A percentile compares a stretch with the other conserved stretches of the same genome.
These are phyloP conservation scores for Manduca sexta DNA, from an alignment of 1,140 invertebrate species.

Conservation along the genomic window DNA sequence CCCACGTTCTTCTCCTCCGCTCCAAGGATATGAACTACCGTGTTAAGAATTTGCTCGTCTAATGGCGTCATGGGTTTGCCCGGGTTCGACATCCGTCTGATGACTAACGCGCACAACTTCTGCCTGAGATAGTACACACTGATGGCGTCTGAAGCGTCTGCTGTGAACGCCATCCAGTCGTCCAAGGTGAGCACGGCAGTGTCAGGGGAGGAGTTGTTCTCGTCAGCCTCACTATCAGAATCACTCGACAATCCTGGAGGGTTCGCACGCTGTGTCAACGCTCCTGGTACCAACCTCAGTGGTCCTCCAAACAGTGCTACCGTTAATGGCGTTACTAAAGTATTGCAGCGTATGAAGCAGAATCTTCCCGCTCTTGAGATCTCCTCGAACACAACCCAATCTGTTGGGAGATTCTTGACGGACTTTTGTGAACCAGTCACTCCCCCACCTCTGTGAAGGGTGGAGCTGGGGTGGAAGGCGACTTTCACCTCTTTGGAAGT, in stretches of 20 bases:
- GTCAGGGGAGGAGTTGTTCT: constrained; percentile 44
- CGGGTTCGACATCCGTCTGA: constrained; percentile 82
- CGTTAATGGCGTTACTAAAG: constrained; percentile 84
- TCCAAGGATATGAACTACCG: constrained; percentile 79
- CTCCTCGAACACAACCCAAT: constrained; percentile 92
- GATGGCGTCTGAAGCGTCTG: constrained; percentile 79
- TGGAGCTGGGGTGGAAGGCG: constrained; percentile 83
- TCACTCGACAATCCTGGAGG: constrained; percentile 70
- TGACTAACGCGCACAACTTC: constrained; percentile 84
- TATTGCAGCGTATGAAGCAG: constrained; percentile 82
- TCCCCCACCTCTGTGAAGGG: constrained; percentile 72
- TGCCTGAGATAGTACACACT: constrained; percentile 83
- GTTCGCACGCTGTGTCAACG: constrained; percentile 56
- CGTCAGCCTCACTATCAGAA: constrained; percentile 75
- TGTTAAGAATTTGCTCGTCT: constrained; percentile 82
- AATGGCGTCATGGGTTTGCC: constrained; percentile 77
- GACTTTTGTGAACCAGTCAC: constrained; percentile 47
- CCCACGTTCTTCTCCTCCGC: constrained; percentile 83
- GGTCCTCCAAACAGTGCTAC: constrained; percentile 87
- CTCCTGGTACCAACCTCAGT: constrained; percentile 71
- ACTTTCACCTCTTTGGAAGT: constrained; percentile 82
- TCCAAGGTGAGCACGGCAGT: constrained; percentile 74
- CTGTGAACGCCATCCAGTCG: constrained; percentile 86
- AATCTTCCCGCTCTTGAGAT: constrained; percentile 79
- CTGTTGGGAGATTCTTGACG: constrained; percentile 81